These are phyloP conservation scores for Lycorma delicatula DNA, from an alignment of 1,140 invertebrate species.

Conservation along the genomic window DNA sequence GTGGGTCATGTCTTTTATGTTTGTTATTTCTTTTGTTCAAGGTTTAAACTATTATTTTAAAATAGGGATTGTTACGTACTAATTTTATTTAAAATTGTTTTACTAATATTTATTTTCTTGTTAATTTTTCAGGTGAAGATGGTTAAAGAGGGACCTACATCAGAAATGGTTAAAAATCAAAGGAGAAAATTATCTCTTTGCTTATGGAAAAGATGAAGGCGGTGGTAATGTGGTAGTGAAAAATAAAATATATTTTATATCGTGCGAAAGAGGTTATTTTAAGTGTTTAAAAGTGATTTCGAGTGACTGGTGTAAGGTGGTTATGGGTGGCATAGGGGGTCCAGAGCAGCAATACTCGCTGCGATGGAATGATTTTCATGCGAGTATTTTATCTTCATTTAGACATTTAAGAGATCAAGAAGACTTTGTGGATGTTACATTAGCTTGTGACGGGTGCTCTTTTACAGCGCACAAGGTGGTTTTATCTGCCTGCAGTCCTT, in stretches of 20 bases:
- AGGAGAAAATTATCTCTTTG: background rate
- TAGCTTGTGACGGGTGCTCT: conserved; percentile 80
- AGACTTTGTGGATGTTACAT: conserved; percentile 84
- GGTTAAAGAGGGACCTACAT: conserved; percentile 1
- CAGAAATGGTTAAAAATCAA: conserved; percentile 2
- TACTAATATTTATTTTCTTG: background rate
- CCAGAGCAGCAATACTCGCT: conserved; percentile 83
- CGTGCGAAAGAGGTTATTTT: conserved; percentile 2
- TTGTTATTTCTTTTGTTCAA: too few species aligned
- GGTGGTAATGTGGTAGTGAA: background rate
- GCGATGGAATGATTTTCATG: conserved; percentile 89
- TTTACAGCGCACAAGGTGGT: conserved; percentile 84
- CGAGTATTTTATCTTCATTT: conserved; percentile 79
- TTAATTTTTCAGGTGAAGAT: background rate
- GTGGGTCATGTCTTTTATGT: too few species aligned
- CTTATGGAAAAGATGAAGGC: conserved; percentile 7
- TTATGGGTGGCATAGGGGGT: conserved; percentile 45
- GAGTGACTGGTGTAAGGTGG: conserved; percentile 14
- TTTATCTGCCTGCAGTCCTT: conserved; percentile 84
- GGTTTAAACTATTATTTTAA: too few species aligned
- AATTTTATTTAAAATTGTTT: too few species aligned
- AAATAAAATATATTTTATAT: conserved; percentile 4
- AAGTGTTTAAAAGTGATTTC: conserved; percentile 7
- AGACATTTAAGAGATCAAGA: conserved; percentile 73
- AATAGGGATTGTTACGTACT: too few species aligned